A percentile compares a stretch with the other conserved stretches of the same genome.
These are phyloP conservation scores for Amniataba percoides DNA, from an alignment of 2,797 vertebrate genomes.

Conservation along the genomic window DNA sequence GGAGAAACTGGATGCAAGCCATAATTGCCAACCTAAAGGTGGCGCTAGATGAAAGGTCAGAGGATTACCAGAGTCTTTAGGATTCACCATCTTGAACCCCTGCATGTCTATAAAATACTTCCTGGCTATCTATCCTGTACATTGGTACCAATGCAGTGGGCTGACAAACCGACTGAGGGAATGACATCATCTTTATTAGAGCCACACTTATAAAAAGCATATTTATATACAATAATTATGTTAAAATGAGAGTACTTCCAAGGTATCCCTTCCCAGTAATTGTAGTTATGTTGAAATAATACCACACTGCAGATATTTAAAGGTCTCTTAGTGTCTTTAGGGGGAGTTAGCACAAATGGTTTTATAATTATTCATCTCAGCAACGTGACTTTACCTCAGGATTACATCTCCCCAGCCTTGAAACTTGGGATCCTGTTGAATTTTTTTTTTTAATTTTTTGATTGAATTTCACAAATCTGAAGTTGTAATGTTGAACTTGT, in stretches of 20 bases:
- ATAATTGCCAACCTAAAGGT: no score
- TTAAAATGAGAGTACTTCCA: not conserved
- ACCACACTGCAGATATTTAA: slow-evolving; percentile 4
- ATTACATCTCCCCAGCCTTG: slow-evolving; percentile 28
- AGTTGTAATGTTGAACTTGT: slow-evolving; percentile 57
- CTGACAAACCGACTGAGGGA: not conserved
- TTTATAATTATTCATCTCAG: slow-evolving; percentile 52
- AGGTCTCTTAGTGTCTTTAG: slow-evolving; percentile 28
- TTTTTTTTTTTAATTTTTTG: not conserved
- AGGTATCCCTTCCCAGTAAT: not conserved
- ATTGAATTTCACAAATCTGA: slow-evolving; percentile 62
- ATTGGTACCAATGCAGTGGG: not conserved
- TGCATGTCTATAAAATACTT: not conserved
- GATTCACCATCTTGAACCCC: not conserved
- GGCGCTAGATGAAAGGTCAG: no score
- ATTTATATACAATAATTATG: no score
- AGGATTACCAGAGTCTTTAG: not conserved
- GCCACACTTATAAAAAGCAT: not conserved
- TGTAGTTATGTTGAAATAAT: slow-evolving; percentile 13
- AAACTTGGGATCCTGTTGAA: slow-evolving; percentile 40
- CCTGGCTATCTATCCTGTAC: not conserved
- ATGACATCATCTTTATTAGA: not conserved
- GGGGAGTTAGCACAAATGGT: slow-evolving; percentile 26
- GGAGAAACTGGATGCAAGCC: no score
- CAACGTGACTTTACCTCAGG: slow-evolving; percentile 46